These are phyloP conservation scores for Mormyrus proboscirostris DNA, from an alignment of 2,797 vertebrate species.

Conservation along the genomic window DNA sequence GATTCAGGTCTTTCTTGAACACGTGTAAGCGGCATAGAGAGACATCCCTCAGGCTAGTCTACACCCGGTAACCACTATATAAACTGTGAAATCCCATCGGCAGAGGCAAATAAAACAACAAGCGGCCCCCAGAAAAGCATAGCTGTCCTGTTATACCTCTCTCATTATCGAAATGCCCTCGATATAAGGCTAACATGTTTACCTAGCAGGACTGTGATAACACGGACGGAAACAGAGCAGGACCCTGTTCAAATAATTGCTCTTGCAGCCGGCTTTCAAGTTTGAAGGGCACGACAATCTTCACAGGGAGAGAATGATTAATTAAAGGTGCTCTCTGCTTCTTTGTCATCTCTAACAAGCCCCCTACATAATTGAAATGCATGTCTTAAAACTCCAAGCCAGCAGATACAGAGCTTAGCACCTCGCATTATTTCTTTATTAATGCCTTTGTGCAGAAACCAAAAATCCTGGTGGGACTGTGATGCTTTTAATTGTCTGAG, in stretches of 20 bases:
- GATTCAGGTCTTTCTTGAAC: neutral
- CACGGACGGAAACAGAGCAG: neutral
- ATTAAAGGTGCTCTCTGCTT: constrained; percentile 51
- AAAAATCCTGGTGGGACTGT: constrained; percentile 44
- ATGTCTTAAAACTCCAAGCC: constrained; percentile 48
- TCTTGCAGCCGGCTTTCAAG: constrained; percentile 13
- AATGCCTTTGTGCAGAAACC: neutral
- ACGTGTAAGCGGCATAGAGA: neutral
- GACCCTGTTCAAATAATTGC: constrained; percentile 10
- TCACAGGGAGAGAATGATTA: constrained; percentile 52
- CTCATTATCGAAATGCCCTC: neutral
- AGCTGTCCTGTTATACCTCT: neutral
- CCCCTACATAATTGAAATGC: constrained; percentile 61
- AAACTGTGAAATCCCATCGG: neutral
- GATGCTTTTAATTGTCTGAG: constrained; percentile 37
- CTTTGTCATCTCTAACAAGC: constrained; percentile 47
- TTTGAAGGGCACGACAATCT: constrained; percentile 43
- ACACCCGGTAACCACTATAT: neutral
- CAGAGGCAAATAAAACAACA: neutral
- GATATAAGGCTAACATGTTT: neutral
- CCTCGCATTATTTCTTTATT: constrained; percentile 40
- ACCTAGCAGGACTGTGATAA: constrained; percentile 1
- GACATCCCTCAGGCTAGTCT: neutral
- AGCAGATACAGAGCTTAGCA: constrained; percentile 52
- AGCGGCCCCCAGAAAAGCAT: neutral